Evolutionary conservation across 1,140 invertebrate species (phyloP), one percentile per base, ranked within the genome.

Genomic region (Theocolax elegans): DNA sequence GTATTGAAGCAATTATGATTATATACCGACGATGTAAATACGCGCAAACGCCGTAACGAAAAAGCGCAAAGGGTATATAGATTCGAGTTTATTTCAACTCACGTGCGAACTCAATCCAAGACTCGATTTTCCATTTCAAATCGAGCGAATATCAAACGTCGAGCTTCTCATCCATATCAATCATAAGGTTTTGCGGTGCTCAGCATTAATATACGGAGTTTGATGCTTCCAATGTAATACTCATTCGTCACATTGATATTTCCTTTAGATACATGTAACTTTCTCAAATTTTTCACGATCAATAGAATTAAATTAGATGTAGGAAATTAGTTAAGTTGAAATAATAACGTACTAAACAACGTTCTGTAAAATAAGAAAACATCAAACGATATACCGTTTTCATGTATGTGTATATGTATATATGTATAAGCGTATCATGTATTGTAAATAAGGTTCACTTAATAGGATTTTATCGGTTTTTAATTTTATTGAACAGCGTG

Each of bases 81-180:
- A 79, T 71, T n/a, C n/a, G 74, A 79, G 71, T 80, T 81, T 80
- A 81, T 80, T 81, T 79, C 80, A 73, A 73, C 77, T 85, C 83
- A 85, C 83, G 83, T 84, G 77, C 80, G 65, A 80, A 82, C 79
- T 81, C 80, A 83, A 84, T 83, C 79, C 79, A 74, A 78, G 71
- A 75, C 79, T 84, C 83, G 81, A 85, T 84, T 85, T 84, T 85
- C 83, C 82, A 85, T 85, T 85, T 85, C 77, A 85, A 85, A 85
- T 84, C 77, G 82, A 84, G 83, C 83, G 81, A 80, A 82, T 81
- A 84, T 84, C 80, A 83, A 83, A 82, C 79, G 75, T 81, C 77
- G 74, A 67, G 31, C 74, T 76, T 79, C 77, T 84, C 81, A 84
- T 84, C 82, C 83, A 85, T 85, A 84, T 84, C 83, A 85, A 85